A percentile compares a stretch with the other conserved stretches of the same genome.
Evolutionary conservation across 2,797 vertebrate genomes (phyloP).

Genomic region (Pogonophryne albipinna): DNA sequence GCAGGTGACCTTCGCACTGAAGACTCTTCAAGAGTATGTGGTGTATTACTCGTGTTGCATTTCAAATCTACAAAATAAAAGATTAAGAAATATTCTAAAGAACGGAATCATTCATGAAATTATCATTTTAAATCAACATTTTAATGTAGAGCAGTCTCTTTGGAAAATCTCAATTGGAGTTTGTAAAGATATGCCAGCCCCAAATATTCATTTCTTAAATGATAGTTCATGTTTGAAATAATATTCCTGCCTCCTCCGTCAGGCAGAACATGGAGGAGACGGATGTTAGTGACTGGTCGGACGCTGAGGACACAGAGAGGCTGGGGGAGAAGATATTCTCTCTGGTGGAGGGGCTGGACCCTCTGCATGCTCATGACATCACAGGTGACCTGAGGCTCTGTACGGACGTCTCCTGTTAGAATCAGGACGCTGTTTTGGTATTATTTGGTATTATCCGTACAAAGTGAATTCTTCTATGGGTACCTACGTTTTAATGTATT

Average conservation of each 20-base stretch:
- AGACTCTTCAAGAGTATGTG: conserved; percentile 82
- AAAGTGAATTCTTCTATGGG: too few species aligned
- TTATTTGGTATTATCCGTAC: too few species aligned
- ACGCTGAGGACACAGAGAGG: conserved; percentile 79
- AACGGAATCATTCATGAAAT: background rate
- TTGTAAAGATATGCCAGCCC: too few species aligned
- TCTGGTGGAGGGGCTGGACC: conserved; percentile 82
- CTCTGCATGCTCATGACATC: conserved; percentile 82
- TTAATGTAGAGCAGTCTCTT: too few species aligned
- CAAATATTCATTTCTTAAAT: too few species aligned
- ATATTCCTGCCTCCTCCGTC: conserved; percentile 10
- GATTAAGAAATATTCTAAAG: background rate
- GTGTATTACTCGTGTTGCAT: background rate
- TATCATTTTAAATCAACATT: too few species aligned
- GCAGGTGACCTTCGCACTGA: conserved; percentile 79
- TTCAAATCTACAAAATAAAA: conserved; percentile 6
- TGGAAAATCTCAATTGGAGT: too few species aligned
- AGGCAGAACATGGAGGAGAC: conserved; percentile 73
- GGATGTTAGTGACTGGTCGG: conserved; percentile 74
- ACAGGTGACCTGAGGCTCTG: conserved; percentile 76
- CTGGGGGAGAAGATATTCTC: conserved; percentile 85
- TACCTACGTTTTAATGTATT: too few species aligned
- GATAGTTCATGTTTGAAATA: background rate
- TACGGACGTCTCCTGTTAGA: background rate
- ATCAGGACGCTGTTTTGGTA: too few species aligned